Conservation (phyloP, 2,113 vertebrate genomes). For the Dolichallabes microphthalmus region DNA sequence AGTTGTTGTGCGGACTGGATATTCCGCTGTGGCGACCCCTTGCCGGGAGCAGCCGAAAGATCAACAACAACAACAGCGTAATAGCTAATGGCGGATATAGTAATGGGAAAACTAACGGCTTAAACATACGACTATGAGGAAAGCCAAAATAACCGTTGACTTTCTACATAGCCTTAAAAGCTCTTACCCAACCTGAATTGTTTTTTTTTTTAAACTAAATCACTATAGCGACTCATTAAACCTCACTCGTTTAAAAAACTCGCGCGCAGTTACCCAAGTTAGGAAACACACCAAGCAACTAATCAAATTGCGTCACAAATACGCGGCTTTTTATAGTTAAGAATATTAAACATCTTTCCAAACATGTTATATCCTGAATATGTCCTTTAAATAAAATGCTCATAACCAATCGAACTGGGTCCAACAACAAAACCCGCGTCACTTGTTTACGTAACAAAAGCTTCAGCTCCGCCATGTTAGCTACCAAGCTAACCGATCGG, state of each 20-base stretch:
- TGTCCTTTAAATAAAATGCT: too few species aligned
- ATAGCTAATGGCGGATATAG: not conserved
- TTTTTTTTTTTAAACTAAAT: constrained; percentile 39
- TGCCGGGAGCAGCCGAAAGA: too few species aligned
- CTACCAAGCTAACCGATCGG: not conserved
- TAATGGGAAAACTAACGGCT: not conserved
- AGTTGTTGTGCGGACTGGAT: too few species aligned
- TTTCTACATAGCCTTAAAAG: not conserved
- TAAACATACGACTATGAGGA: too few species aligned
- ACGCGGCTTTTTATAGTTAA: too few species aligned
- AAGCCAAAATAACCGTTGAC: not conserved
- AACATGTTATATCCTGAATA: too few species aligned
- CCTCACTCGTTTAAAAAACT: not conserved
- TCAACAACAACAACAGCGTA: too few species aligned
- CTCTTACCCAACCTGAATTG: not conserved
- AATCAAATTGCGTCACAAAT: not conserved
- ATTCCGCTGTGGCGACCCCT: too few species aligned
- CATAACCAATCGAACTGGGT: too few species aligned
- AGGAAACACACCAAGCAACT: not conserved
- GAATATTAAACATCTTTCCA: too few species aligned
- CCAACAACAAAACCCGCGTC: not conserved
- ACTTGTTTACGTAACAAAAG: not conserved
- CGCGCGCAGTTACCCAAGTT: not conserved
- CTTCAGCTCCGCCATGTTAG: constrained; percentile 7
- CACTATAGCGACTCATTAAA: not conserved